Evolutionary conservation across 2,113 vertebrate species (phyloP).

Genomic region (Corvus cornix): DNA sequence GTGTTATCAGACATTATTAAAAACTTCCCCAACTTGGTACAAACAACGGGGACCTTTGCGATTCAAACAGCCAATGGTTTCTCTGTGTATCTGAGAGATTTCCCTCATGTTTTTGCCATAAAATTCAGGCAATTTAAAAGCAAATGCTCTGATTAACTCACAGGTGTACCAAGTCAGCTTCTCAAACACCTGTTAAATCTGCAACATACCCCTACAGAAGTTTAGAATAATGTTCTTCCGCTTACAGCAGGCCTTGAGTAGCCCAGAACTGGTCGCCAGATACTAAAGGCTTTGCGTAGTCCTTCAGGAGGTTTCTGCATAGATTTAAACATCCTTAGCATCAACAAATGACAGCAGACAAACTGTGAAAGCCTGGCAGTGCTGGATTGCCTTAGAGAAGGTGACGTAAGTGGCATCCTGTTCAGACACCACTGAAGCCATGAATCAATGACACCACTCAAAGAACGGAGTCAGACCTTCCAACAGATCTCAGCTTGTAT

Average conservation of each 20-base stretch:
- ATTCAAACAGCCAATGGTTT: neutral
- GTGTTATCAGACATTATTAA: neutral
- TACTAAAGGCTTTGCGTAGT: neutral
- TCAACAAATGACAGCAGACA: neutral
- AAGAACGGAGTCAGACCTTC: neutral
- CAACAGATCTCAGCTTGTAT: constrained; percentile 5
- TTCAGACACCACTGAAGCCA: neutral
- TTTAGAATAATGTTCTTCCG: neutral
- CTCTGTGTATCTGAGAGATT: neutral
- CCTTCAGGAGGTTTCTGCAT: neutral
- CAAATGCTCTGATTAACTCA: neutral
- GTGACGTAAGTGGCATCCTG: neutral
- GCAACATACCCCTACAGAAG: neutral
- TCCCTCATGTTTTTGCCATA: neutral
- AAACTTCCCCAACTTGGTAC: neutral
- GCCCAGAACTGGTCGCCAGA: neutral
- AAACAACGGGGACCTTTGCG: neutral
- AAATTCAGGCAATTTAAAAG: neutral
- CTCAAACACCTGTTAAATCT: neutral
- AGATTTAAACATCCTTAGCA: neutral
- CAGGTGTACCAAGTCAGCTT: neutral
- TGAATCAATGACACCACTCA: neutral
- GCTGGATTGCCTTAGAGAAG: neutral
- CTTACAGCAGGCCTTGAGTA: neutral
- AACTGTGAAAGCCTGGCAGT: neutral